phyloP scores from a whole-genome alignment of 1,140 invertebrate genomes.

The Aphidius gifuensis region DNA sequence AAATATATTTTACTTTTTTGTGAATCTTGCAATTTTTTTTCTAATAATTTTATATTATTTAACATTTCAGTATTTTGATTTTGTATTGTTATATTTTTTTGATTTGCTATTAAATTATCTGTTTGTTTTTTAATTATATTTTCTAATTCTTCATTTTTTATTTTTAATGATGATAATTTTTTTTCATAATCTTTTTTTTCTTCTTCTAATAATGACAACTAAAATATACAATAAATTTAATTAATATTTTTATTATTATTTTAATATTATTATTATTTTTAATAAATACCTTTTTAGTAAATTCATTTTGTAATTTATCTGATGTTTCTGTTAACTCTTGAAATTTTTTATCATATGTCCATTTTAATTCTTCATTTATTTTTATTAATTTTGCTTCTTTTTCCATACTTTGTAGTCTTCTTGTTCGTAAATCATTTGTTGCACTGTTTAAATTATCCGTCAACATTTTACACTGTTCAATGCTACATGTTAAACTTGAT shows the following conservation, averaged over 20 bases:
- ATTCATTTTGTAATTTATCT: constrained; percentile 46
- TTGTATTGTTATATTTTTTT: constrained; percentile 48
- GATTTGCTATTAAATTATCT: constrained; percentile 43
- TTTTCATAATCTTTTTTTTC: constrained; percentile 40
- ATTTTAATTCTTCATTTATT: constrained; percentile 47
- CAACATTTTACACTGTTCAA: constrained; percentile 49
- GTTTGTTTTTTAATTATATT: constrained; percentile 43
- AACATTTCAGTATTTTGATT: constrained; percentile 52
- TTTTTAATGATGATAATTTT: constrained; percentile 42
- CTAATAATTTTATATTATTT: constrained; percentile 55
- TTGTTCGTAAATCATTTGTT: constrained; percentile 45
- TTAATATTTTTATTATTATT: no score
- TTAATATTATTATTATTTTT: no score
- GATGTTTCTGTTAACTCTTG: constrained; percentile 42
- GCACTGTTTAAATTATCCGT: constrained; percentile 46
- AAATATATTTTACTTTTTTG: constrained; percentile 59
- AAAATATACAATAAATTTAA: no score
- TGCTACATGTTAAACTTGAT: constrained; percentile 41
- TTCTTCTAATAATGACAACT: constrained; percentile 39
- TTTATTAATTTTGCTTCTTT: constrained; percentile 47
- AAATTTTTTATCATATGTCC: constrained; percentile 47
- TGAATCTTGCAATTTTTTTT: constrained; percentile 57
- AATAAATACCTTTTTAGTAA: constrained; percentile 33
- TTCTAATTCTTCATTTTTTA: constrained; percentile 49
- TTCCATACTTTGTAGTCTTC: constrained; percentile 47